Conservation (phyloP, 2,888 invertebrate species). For the Neocrepidodera transversa region DNA sequence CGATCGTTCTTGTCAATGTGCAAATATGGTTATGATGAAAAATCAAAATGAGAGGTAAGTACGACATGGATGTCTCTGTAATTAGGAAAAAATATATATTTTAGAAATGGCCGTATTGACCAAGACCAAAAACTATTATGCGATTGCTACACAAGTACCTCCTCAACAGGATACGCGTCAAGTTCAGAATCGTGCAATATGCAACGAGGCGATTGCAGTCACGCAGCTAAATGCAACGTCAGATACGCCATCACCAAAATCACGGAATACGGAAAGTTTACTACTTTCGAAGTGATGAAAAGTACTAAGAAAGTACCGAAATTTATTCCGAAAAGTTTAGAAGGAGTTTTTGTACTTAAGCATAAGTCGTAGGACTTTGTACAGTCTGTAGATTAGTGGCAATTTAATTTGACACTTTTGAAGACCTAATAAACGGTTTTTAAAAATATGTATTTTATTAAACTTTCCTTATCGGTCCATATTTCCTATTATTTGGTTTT, state of each 20-base stretch:
- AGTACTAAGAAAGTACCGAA: constrained; percentile 51
- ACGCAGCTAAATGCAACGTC: constrained; percentile 25
- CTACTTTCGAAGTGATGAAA: constrained; percentile 56
- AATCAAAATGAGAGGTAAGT: neutral
- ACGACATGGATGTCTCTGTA: too few relatives aligned
- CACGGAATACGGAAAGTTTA: constrained; percentile 51
- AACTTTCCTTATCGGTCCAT: too few relatives aligned
- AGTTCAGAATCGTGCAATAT: neutral
- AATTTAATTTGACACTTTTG: neutral
- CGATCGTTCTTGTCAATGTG: neutral
- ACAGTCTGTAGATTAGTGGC: neutral
- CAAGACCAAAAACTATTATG: constrained; percentile 20
- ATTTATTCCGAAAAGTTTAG: constrained; percentile 48
- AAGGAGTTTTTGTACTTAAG: constrained; percentile 51
- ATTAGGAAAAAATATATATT: too few relatives aligned
- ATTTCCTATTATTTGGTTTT: too few relatives aligned
- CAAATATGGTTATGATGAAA: neutral
- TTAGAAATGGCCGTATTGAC: neutral
- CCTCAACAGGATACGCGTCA: constrained; percentile 20
- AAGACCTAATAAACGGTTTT: neutral
- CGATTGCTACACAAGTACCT: constrained; percentile 33
- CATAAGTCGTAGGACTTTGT: constrained; percentile 6
- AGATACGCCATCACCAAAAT: constrained; percentile 55
- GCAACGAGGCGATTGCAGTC: constrained; percentile 6
- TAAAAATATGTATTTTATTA: neutral